Conservation (phyloP, 2,797 vertebrate species). For the Sebastes miniatus region DNA sequence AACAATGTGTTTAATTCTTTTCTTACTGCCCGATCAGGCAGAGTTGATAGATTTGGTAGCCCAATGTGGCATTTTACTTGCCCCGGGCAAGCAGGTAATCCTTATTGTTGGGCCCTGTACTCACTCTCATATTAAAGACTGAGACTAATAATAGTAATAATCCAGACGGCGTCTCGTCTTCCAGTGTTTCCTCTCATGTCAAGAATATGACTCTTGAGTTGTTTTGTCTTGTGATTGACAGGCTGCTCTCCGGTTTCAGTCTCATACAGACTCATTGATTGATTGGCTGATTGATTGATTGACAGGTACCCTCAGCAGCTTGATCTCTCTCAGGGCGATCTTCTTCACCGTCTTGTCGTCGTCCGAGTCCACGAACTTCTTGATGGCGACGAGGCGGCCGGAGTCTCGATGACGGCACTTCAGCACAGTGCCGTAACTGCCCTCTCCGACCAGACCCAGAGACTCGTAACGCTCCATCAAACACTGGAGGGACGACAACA, state of each 20-base stretch:
- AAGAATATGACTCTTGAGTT: neutral
- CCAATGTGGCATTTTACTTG: too few relatives aligned
- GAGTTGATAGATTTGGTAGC: too few relatives aligned
- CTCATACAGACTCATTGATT: neutral
- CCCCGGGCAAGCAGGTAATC: too few relatives aligned
- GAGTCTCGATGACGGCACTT: slow-evolving; percentile 87
- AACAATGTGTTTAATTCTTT: too few relatives aligned
- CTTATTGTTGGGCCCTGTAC: too few relatives aligned
- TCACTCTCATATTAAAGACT: neutral
- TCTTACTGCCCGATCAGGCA: too few relatives aligned
- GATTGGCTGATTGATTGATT: neutral
- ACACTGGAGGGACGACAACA: neutral
- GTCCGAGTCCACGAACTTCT: slow-evolving; percentile 90
- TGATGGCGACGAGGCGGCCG: slow-evolving; percentile 88
- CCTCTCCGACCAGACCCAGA: slow-evolving; percentile 87
- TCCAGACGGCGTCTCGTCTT: neutral
- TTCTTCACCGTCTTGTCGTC: slow-evolving; percentile 88
- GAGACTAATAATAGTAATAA: neutral
- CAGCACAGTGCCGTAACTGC: slow-evolving; percentile 88
- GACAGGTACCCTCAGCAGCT: slow-evolving; percentile 85
- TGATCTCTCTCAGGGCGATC: slow-evolving; percentile 88
- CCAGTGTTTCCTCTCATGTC: neutral
- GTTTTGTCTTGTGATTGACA: slow-evolving; percentile 15
- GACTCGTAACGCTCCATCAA: slow-evolving; percentile 89
- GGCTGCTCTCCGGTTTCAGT: slow-evolving; percentile 30